phyloP scores from a whole-genome alignment of 1,140 invertebrate species.

The Platorchestia sp. region DNA sequence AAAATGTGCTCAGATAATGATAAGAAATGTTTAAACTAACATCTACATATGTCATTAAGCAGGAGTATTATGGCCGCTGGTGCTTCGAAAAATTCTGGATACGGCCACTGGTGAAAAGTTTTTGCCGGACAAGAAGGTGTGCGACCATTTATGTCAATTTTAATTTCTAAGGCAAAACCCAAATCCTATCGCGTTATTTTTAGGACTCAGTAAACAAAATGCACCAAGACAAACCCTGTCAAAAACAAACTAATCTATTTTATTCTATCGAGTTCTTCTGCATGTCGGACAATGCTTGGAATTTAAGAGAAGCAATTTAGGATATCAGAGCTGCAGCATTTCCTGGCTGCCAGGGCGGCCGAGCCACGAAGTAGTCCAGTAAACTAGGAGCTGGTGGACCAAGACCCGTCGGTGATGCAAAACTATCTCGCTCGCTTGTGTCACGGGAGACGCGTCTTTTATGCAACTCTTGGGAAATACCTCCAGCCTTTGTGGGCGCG shows the following conservation, averaged over 20 bases:
- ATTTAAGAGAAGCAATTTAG: background rate
- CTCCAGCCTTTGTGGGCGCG: background rate
- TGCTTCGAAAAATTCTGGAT: too few relatives aligned
- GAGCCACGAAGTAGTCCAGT: background rate
- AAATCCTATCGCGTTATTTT: background rate
- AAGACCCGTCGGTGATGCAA: background rate
- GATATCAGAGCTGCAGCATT: background rate
- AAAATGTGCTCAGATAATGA: too few relatives aligned
- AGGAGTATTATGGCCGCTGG: too few relatives aligned
- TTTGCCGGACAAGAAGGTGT: too few relatives aligned
- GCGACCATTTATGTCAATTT: too few relatives aligned
- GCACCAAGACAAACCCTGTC: background rate
- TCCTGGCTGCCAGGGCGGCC: background rate
- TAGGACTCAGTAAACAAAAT: background rate
- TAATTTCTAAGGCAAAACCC: too few relatives aligned
- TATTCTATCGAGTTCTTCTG: background rate
- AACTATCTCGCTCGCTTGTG: background rate
- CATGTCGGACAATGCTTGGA: background rate
- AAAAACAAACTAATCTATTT: background rate
- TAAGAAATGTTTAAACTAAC: too few relatives aligned
- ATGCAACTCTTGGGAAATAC: background rate
- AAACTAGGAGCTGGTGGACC: background rate
- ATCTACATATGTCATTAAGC: too few relatives aligned
- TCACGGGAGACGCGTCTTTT: background rate
- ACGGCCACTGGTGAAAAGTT: too few relatives aligned